Percentiles rank a stretch among this genome's conserved stretches.
These are phyloP conservation scores for Tetramorium alpestre DNA, from an alignment of 1,140 invertebrate genomes.

Conservation along the genomic window DNA sequence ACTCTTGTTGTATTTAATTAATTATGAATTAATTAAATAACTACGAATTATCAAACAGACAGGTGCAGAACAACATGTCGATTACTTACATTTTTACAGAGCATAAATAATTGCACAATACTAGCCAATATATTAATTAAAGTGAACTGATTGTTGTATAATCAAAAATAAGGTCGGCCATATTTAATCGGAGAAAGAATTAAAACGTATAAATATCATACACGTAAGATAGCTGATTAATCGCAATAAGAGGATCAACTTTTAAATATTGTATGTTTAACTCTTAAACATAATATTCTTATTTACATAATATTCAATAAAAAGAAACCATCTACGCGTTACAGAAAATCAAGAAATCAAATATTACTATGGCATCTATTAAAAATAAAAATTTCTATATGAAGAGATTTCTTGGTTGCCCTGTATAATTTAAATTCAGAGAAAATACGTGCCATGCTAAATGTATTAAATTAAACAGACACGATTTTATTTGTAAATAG, in stretches of 20 bases:
- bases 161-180: constrained; percentile 16
- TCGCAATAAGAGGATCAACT: constrained; percentile 8
- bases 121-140: constrained; percentile 65
- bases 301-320: constrained; percentile 4
- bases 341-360: constrained; percentile 38
- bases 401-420: background rate
- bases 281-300: background rate
- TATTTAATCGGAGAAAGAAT: background rate
- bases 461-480: constrained; percentile 33
- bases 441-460: constrained; percentile 1
- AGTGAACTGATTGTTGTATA: constrained; percentile 64
- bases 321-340: background rate
- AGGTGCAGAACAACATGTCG: background rate
- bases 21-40: background rate
- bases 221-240: constrained; percentile 18
- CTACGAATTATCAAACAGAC: background rate
- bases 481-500: constrained; percentile 54
- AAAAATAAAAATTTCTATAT: background rate
- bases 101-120: constrained; percentile 66
- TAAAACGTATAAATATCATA: constrained; percentile 28
- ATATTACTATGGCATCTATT: constrained; percentile 28
- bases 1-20: constrained; percentile 24
- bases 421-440: constrained; percentile 7
- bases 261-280: constrained; percentile 37
- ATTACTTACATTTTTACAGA: constrained; percentile 41